Percentiles rank a stretch among this genome's conserved stretches.
phyloP scores from a whole-genome alignment of 2,113 vertebrate genomes.

The Probosciger aterrimus region DNA sequence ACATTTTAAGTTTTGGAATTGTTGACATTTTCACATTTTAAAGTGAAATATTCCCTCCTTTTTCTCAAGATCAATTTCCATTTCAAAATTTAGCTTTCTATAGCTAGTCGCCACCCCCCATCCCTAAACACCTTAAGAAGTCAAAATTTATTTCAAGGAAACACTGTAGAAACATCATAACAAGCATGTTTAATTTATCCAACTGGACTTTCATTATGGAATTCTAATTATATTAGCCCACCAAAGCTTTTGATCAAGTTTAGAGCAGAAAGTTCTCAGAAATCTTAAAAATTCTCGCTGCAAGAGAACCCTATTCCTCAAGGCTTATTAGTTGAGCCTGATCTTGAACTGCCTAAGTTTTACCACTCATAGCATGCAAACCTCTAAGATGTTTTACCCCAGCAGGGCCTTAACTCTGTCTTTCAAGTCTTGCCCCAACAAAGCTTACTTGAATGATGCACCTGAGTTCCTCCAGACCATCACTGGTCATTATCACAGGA shows the following conservation, averaged over 20 bases:
- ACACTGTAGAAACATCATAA: neutral
- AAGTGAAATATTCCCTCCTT: neutral
- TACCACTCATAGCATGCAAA: neutral
- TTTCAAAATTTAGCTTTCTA: neutral
- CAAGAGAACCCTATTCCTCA: neutral
- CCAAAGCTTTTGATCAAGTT: neutral
- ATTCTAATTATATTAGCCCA: neutral
- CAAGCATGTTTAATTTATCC: neutral
- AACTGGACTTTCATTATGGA: neutral
- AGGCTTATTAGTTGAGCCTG: neutral
- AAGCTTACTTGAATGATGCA: neutral
- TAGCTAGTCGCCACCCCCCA: rapidly evolving
- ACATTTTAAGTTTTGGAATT: neutral
- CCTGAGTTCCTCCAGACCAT: neutral
- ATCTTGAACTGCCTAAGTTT: neutral
- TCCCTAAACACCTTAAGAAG: neutral
- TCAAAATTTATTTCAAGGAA: neutral
- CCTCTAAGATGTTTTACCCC: neutral
- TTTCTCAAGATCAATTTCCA: neutral
- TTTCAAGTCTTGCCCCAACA: neutral
- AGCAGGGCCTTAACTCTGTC: neutral
- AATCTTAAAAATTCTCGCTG: neutral
- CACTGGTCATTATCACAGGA: neutral
- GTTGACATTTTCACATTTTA: neutral
- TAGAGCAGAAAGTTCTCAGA: neutral